Conservation (phyloP, 2,113 vertebrate genomes). For the Lamprotornis superbus region DNA sequence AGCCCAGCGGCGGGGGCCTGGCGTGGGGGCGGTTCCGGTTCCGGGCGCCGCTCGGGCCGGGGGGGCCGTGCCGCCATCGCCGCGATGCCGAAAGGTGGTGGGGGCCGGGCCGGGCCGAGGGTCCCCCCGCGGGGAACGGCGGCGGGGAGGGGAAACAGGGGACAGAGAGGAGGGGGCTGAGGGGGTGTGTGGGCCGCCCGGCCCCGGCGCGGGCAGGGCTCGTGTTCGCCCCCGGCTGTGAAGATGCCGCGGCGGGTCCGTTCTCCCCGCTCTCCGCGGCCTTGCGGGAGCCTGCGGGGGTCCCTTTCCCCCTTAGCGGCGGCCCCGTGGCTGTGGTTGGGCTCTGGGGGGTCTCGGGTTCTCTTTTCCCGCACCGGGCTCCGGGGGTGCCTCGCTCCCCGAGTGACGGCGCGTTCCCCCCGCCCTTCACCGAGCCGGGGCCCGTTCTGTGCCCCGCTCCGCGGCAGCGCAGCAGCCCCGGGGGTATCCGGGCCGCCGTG, state of each 20-base stretch:
- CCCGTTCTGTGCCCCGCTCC: background rate
- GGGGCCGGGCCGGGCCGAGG: too few species aligned
- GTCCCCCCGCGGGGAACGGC: too few species aligned
- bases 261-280: background rate
- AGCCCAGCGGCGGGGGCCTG: too few species aligned
- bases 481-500: too few species aligned
- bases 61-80: too few species aligned
- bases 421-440: background rate
- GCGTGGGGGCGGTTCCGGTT: too few species aligned
- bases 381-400: background rate
- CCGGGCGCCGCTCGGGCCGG: too few species aligned
- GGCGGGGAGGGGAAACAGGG: too few species aligned
- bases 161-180: background rate
- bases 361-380: background rate
- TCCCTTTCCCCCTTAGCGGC: background rate
- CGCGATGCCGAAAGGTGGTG: too few species aligned
- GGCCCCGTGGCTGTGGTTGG: background rate
- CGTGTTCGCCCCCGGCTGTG: background rate
- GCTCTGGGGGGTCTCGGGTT: background rate
- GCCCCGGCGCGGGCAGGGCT: background rate
- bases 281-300: background rate
- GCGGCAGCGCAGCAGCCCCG: background rate
- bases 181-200: background rate
- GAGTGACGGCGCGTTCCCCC: accelerated
- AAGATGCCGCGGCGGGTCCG: background rate